Conservation (phyloP, 92 coral and sea anemone genomes). For the Epizoanthus illoricatus region DNA sequence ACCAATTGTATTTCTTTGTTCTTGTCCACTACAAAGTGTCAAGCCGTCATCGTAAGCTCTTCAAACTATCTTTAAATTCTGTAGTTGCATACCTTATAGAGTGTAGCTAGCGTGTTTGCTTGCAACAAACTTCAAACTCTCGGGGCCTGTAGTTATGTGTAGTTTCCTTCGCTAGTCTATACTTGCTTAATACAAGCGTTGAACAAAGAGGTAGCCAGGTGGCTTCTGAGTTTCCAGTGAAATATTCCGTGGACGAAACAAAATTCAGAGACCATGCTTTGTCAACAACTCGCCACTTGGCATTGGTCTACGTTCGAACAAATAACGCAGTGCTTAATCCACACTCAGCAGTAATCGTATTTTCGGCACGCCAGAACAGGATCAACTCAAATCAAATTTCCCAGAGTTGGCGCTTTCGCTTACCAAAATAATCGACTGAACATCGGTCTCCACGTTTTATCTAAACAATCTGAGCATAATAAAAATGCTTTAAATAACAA, state of each 20-base stretch:
- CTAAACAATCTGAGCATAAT: slow-evolving; percentile 13
- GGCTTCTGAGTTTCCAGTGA: not conserved
- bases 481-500: slow-evolving; percentile 4
- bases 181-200: not conserved
- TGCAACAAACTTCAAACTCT: not conserved
- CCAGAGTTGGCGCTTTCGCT: not conserved
- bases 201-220: not conserved
- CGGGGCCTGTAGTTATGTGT: not conserved
- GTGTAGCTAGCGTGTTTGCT: not conserved
- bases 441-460: slow-evolving; percentile 9
- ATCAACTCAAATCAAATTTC: not conserved
- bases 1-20: not conserved
- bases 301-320: slow-evolving; percentile 13
- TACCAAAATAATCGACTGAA: no score
- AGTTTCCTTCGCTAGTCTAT: not conserved
- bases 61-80: not conserved
- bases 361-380: not conserved
- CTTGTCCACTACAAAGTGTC: not conserved
- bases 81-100: not conserved
- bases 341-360: not conserved
- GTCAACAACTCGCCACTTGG: slow-evolving; percentile 20
- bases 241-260: slow-evolving; percentile 1
- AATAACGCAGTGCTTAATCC: slow-evolving; percentile 8
- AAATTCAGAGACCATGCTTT: not conserved
- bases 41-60: not conserved